These are phyloP conservation scores for Drosophila erecta DNA, from an alignment of 1,140 invertebrate species.

Conservation along the genomic window DNA sequence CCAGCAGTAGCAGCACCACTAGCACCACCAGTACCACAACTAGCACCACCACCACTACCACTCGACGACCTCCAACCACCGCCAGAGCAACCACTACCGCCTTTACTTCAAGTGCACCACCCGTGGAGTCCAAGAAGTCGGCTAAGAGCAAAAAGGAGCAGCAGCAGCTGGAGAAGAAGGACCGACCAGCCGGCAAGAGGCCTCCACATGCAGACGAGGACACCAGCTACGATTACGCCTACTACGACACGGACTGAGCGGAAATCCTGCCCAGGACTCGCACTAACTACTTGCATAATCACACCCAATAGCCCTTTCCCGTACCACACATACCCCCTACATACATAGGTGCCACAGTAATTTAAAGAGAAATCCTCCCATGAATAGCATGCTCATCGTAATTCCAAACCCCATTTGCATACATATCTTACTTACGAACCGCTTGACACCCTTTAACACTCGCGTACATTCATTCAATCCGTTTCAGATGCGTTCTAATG, in stretches of 20 bases:
- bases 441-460: slow-evolving; percentile 63
- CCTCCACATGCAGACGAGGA: slow-evolving; percentile 85
- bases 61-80: slow-evolving; percentile 36
- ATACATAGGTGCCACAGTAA: slow-evolving; percentile 77
- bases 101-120: slow-evolving; percentile 34
- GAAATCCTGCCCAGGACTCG: slow-evolving; percentile 22
- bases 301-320: slow-evolving; percentile 9
- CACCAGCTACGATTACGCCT: slow-evolving; percentile 89
- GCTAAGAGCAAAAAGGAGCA: slow-evolving; percentile 69
- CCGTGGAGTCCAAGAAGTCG: slow-evolving; percentile 54
- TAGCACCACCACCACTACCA: slow-evolving; percentile 38
- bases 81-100: slow-evolving; percentile 43
- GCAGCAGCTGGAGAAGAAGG: slow-evolving; percentile 61
- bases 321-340: slow-evolving; percentile 3
- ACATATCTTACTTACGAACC: slow-evolving; percentile 23
- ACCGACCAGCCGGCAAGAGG: slow-evolving; percentile 60
- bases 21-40: slow-evolving; percentile 35
- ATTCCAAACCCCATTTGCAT: slow-evolving; percentile 1
- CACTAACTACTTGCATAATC: slow-evolving; percentile 29
- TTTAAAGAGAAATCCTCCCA: slow-evolving; percentile 40
- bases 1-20: slow-evolving; percentile 48
- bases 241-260: slow-evolving; percentile 87
- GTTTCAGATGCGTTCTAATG: slow-evolving; percentile 74
- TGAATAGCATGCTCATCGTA: slow-evolving; percentile 13
- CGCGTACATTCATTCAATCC: slow-evolving; percentile 75